A percentile compares a stretch with the other conserved stretches of the same genome.
Conservation (phyloP, 30 jellyfish, hydroid and myxozoan species). For the Aurelia aurita region DNA sequence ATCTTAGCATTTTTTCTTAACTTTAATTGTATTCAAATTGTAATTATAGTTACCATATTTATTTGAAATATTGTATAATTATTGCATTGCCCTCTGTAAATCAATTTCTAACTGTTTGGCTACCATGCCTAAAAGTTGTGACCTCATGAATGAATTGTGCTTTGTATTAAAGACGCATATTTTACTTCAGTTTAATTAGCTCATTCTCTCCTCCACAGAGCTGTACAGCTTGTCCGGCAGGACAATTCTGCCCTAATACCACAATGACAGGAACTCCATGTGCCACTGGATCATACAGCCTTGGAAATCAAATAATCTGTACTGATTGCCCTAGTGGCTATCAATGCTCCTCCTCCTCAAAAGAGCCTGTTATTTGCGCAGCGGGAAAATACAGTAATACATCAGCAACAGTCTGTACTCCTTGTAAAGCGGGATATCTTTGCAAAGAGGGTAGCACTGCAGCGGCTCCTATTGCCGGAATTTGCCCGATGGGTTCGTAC, state of each 20-base stretch:
- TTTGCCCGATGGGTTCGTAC: slow-evolving; percentile 93
- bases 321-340: slow-evolving; percentile 93
- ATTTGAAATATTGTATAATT: too few relatives aligned
- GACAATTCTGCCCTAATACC: slow-evolving; percentile 88
- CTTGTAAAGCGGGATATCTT: slow-evolving; percentile 83
- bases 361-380: slow-evolving; percentile 83
- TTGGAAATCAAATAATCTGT: slow-evolving; percentile 78
- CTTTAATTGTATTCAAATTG: too few relatives aligned
- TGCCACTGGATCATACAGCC: slow-evolving; percentile 82
- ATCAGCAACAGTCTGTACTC: slow-evolving; percentile 78
- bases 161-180: too few relatives aligned
- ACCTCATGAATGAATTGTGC: too few relatives aligned
- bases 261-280: slow-evolving; percentile 84
- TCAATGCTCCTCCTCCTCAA: slow-evolving; percentile 70
- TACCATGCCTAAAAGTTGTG: too few relatives aligned
- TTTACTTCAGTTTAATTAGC: too few relatives aligned
- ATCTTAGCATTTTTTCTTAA: too few relatives aligned
- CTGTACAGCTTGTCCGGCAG: slow-evolving; percentile 94
- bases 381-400: slow-evolving; percentile 88
- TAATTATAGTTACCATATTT: too few relatives aligned
- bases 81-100: too few relatives aligned
- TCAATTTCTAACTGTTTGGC: too few relatives aligned
- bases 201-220: slow-evolving; percentile 67
- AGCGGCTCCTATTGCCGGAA: slow-evolving; percentile 77
- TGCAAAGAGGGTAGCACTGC: slow-evolving; percentile 94